Evolutionary conservation across 2,113 vertebrate species (phyloP).

Genomic region (Leptobrachium ailaonicum): DNA sequence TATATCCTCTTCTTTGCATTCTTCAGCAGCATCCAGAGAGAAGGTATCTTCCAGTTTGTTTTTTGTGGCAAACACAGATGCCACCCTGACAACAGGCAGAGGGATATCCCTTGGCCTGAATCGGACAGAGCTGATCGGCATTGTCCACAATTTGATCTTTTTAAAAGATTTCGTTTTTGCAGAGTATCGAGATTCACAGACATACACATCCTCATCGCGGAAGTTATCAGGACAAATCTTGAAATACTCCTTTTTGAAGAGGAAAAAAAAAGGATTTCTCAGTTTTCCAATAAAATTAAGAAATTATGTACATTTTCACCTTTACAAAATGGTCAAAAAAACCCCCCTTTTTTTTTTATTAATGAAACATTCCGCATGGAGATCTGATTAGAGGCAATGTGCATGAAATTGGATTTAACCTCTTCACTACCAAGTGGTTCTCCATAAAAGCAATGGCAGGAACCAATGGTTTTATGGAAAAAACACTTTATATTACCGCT

Average conservation of each 20-base stretch:
- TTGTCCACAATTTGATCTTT: conserved; percentile 98
- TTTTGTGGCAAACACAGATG: conserved; percentile 90
- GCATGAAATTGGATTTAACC: too few species aligned
- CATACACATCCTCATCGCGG: conserved; percentile 88
- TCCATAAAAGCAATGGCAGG: too few species aligned
- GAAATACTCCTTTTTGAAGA: conserved; percentile 86
- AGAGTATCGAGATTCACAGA: conserved; percentile 96
- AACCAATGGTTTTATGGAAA: too few species aligned
- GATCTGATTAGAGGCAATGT: too few species aligned
- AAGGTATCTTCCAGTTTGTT: conserved; percentile 87
- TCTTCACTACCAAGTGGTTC: too few species aligned
- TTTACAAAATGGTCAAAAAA: too few species aligned
- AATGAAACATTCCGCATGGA: too few species aligned
- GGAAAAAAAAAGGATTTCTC: conserved; percentile 12
- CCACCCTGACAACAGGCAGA: conserved; percentile 92
- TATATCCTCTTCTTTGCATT: conserved; percentile 74
- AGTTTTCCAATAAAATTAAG: too few species aligned
- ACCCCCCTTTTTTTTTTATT: too few species aligned
- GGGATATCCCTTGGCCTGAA: conserved; percentile 89
- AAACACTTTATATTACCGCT: too few species aligned
- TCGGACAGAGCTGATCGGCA: conserved; percentile 92
- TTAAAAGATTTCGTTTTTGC: conserved; percentile 98
- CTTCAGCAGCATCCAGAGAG: conserved; percentile 75
- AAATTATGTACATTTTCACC: too few species aligned
- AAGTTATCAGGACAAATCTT: conserved; percentile 94